These are phyloP conservation scores for Altica lythri DNA, from an alignment of 2,888 invertebrate species.

Conservation along the genomic window DNA sequence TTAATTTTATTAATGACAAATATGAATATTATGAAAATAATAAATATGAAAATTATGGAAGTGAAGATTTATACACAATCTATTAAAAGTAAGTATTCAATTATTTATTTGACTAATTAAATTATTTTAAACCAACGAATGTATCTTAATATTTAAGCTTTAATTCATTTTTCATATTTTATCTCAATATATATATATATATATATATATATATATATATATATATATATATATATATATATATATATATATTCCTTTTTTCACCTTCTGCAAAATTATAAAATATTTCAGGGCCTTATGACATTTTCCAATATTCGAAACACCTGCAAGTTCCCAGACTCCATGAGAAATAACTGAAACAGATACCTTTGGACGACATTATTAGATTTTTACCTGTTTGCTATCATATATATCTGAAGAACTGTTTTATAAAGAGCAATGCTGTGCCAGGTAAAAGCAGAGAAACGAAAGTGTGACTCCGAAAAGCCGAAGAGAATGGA, in stretches of 20 bases:
- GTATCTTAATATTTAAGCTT: no score
- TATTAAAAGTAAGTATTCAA: no score
- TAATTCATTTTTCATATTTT: no score
- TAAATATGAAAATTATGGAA: no score
- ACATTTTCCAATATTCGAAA: constrained; percentile 24
- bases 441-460: not conserved
- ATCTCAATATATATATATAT: no score
- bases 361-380: constrained; percentile 23
- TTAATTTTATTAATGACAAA: no score
- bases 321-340: constrained; percentile 21
- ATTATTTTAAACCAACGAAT: no score
- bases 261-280: constrained; percentile 8
- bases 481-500: not conserved
- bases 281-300: constrained; percentile 16
- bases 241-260: not conserved
- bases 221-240: not conserved
- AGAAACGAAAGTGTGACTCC: not conserved
- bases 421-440: constrained; percentile 4
- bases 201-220: not conserved
- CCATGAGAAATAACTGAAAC: constrained; percentile 20
- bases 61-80: no score
- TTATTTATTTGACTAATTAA: not conserved
- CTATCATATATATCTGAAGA: constrained; percentile 2
- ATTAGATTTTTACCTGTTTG: constrained; percentile 22
- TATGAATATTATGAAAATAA: no score